Evolutionary conservation across 2,797 vertebrate genomes (phyloP).

Genomic region (Arnoldichthys spilopterus): DNA sequence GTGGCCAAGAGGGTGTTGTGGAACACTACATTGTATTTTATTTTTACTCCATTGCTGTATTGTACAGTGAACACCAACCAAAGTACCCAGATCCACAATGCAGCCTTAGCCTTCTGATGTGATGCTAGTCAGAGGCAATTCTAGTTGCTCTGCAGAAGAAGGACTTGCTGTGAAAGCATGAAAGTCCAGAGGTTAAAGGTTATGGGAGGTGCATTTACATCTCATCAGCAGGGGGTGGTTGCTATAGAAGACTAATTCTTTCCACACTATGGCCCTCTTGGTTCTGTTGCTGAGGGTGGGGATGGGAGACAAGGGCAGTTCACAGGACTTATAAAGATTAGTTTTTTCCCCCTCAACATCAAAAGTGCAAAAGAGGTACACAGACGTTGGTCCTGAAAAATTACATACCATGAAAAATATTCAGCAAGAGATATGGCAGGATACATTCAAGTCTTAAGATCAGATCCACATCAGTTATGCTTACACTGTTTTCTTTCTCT

Average conservation of each 20-base stretch:
- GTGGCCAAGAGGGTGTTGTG: too few species aligned
- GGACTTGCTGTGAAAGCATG: conserved; percentile 46
- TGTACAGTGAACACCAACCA: too few species aligned
- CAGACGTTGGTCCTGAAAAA: neutral
- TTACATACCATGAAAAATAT: conserved; percentile 15
- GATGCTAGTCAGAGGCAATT: neutral
- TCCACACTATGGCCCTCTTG: conserved; percentile 70
- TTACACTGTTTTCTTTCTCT: neutral
- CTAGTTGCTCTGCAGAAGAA: neutral
- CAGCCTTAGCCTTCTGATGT: neutral
- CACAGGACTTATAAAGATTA: conserved; percentile 38
- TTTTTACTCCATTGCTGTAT: too few species aligned
- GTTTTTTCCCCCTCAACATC: conserved; percentile 15
- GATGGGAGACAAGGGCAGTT: conserved; percentile 49
- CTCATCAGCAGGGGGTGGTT: conserved; percentile 81
- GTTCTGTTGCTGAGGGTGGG: conserved; percentile 67
- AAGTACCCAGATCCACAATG: too few species aligned
- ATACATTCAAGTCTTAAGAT: neutral
- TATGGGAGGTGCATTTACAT: conserved; percentile 83
- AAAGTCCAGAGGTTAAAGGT: conserved; percentile 81
- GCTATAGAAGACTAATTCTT: conserved; percentile 82
- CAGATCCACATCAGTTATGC: neutral
- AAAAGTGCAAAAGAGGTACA: conserved; percentile 6
- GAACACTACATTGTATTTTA: too few species aligned
- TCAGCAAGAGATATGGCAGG: neutral